A percentile compares a stretch with the other conserved stretches of the same genome.
These are phyloP conservation scores for Linurgus olivaceus DNA, from an alignment of 2,797 vertebrate genomes.

Conservation along the genomic window DNA sequence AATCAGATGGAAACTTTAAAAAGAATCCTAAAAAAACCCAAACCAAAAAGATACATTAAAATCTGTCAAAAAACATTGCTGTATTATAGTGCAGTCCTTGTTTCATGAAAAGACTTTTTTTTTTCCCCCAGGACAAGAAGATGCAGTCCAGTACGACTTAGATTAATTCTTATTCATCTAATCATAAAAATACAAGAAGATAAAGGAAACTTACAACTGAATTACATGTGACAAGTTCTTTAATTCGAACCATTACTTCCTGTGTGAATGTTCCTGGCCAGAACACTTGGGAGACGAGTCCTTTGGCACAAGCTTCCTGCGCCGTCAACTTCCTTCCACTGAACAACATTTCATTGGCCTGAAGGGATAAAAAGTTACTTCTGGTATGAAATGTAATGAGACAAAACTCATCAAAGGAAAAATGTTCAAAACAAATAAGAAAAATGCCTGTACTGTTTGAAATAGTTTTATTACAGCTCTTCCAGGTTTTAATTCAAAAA, in stretches of 20 bases:
- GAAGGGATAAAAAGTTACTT: conserved; percentile 64
- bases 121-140: not conserved
- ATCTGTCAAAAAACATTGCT: not conserved
- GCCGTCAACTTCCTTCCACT: conserved; percentile 94
- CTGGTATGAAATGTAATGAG: conserved; percentile 43
- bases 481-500: not conserved
- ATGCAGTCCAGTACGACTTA: not conserved
- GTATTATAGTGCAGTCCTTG: not conserved
- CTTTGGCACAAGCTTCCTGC: conserved; percentile 94
- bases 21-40: not conserved
- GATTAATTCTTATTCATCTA: not conserved
- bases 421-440: conserved; percentile 12
- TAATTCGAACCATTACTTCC: conserved; percentile 95
- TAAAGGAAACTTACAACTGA: conserved; percentile 81
- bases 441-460: not conserved
- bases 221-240: conserved; percentile 91
- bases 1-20: not conserved
- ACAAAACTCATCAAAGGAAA: conserved; percentile 60
- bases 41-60: not conserved
- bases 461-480: not conserved
- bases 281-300: conserved; percentile 95
- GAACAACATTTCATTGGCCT: conserved; percentile 96
- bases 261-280: conserved; percentile 97
- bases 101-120: not conserved
- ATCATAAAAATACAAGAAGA: not conserved